Conservation (phyloP, 2,888 invertebrate species). For the Drosophila anomalata region DNA sequence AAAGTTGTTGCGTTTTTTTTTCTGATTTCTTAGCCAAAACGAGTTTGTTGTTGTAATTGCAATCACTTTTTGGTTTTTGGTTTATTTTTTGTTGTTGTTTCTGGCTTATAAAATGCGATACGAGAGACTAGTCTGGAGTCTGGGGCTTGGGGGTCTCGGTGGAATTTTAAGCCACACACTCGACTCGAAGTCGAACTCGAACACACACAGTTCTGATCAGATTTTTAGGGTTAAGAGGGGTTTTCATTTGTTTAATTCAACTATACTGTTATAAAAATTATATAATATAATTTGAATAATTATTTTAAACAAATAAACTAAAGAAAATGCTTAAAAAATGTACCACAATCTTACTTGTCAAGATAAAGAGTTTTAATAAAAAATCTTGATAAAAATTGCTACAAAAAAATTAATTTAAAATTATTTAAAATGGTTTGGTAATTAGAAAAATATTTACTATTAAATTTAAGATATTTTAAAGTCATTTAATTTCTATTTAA, state of each 20-base stretch:
- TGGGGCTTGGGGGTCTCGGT: conserved; percentile 45
- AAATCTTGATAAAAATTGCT: too few species aligned
- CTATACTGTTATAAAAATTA: too few species aligned
- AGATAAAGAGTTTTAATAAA: too few species aligned
- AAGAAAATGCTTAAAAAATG: too few species aligned
- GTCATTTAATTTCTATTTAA: too few species aligned
- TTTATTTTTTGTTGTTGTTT: conserved; percentile 53
- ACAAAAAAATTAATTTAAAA: too few species aligned
- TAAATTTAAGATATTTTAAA: too few species aligned
- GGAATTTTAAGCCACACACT: conserved; percentile 53
- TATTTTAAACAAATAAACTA: too few species aligned
- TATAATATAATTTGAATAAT: too few species aligned
- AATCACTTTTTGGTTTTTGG: conserved; percentile 58
- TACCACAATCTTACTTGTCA: too few species aligned
- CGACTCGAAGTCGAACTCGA: background rate
- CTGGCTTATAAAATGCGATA: conserved; percentile 22
- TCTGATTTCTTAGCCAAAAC: conserved; percentile 61
- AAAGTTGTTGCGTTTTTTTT: conserved; percentile 68
- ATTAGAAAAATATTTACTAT: too few species aligned
- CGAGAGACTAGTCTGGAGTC: conserved; percentile 44
- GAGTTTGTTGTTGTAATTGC: conserved; percentile 67
- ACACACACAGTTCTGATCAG: background rate
- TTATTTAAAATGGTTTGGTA: too few species aligned
- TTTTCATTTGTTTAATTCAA: background rate
- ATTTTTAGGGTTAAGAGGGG: background rate